Percentiles rank a stretch among this genome's conserved stretches.
Conservation (phyloP, 2,888 invertebrate genomes). For the Eristalis intricaria region DNA sequence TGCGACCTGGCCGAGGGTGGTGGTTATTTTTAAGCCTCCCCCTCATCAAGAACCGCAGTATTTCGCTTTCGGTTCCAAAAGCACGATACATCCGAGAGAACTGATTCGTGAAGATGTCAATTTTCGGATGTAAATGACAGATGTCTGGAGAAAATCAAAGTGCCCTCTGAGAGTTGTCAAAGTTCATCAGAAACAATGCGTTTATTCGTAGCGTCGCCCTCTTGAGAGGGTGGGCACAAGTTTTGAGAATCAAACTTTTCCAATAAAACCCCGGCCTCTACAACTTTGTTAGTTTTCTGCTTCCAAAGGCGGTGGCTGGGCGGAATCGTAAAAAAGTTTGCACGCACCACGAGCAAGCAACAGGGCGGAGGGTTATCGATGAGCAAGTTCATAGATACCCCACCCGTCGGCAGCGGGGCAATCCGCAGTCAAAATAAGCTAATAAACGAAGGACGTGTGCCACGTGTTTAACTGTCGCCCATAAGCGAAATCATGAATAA, state of each 20-base stretch:
- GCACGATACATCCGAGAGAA: not conserved
- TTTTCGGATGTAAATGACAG: conserved; percentile 5
- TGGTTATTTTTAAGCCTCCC: not conserved
- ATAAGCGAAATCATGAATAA: conserved; percentile 9
- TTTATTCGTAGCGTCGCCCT: not conserved
- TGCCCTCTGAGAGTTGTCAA: conserved; percentile 18
- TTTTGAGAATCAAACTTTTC: not conserved
- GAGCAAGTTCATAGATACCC: not conserved
- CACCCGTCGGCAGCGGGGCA: not conserved
- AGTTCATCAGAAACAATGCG: conserved; percentile 10
- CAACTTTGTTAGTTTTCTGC: not conserved
- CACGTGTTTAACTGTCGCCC: not conserved
- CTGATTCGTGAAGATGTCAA: not conserved
- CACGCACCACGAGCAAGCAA: not conserved
- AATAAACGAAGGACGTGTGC: conserved; percentile 22
- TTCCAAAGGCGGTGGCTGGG: no score
- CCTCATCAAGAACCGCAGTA: not conserved
- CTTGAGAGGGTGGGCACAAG: not conserved
- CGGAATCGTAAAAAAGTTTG: conserved; percentile 3
- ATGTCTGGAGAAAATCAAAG: conserved; percentile 33
- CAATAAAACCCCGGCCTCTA: not conserved
- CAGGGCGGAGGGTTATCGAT: not conserved
- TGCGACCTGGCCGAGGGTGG: conserved; percentile 4
- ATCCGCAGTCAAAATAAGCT: not conserved
- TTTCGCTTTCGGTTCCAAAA: not conserved